Evolutionary conservation across 2,888 invertebrate species (phyloP).

Genomic region (Nomada goodeniana): DNA sequence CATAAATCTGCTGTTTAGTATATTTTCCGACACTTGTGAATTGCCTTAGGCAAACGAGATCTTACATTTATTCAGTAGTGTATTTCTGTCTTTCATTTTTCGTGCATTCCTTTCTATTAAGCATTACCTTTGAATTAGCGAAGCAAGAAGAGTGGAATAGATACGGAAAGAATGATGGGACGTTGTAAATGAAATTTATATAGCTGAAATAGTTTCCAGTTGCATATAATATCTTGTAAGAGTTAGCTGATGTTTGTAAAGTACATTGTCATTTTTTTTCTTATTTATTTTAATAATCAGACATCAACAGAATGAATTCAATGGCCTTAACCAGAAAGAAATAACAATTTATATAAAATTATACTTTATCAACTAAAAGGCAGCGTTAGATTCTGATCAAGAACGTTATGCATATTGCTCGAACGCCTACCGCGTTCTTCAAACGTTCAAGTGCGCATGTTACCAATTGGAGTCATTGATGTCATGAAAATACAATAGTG

Average conservation of each 20-base stretch:
- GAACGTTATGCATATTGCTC: conserved; percentile 54
- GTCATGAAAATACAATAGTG: conserved; percentile 63
- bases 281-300: conserved; percentile 67
- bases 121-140: conserved; percentile 38
- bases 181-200: conserved; percentile 44
- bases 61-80: conserved; percentile 46
- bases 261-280: conserved; percentile 55
- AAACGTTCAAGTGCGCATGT: conserved; percentile 61
- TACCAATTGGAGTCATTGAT: conserved; percentile 67
- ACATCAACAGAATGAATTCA: conserved; percentile 57
- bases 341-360: conserved; percentile 59
- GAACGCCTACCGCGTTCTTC: conserved; percentile 31
- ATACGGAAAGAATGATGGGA: conserved; percentile 38
- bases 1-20: conserved; percentile 25
- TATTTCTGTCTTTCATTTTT: conserved; percentile 46
- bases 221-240: conserved; percentile 48
- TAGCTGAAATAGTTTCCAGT: conserved; percentile 56
- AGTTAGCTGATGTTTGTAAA: conserved; percentile 62
- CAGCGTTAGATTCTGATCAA: conserved; percentile 53
- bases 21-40: conserved; percentile 33
- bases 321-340: conserved; percentile 65
- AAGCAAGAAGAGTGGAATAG: conserved; percentile 49
- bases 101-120: conserved; percentile 61
- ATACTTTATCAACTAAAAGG: conserved; percentile 54
- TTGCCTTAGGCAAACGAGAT: conserved; percentile 18